phyloP scores from a whole-genome alignment of 2,888 invertebrate species.

The Glyphotaelius pellucidus region DNA sequence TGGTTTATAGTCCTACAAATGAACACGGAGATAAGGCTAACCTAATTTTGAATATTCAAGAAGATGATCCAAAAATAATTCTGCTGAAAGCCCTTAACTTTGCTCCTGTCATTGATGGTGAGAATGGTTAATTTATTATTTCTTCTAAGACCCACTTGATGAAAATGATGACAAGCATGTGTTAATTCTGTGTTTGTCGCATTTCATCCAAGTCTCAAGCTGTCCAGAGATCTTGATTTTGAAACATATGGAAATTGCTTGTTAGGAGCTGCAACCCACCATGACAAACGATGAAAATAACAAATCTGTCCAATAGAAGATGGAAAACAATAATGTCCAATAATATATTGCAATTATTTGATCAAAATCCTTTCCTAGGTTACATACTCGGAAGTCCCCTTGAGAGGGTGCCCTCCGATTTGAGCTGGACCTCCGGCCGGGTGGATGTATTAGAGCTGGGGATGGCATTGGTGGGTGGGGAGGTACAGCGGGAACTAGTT shows the following conservation, averaged over 20 bases:
- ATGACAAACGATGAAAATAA: neutral
- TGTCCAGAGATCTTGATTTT: neutral
- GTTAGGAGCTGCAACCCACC: neutral
- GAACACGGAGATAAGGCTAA: conserved; percentile 1
- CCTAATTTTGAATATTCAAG: conserved; percentile 12
- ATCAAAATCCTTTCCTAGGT: neutral
- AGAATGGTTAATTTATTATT: no score
- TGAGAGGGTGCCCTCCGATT: conserved; percentile 5
- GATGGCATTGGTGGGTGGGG: neutral
- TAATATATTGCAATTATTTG: neutral
- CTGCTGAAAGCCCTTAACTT: neutral
- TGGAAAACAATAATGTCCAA: neutral
- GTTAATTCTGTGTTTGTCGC: neutral
- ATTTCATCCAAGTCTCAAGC: neutral
- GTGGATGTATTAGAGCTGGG: conserved; percentile 35
- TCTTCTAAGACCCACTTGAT: neutral
- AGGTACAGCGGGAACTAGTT: conserved; percentile 9
- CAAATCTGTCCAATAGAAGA: no score
- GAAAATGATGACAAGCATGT: neutral
- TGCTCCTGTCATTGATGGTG: conserved; percentile 24
- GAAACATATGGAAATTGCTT: neutral
- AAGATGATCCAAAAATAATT: neutral
- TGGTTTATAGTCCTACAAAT: conserved; percentile 3
- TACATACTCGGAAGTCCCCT: conserved; percentile 20
- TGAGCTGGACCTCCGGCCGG: conserved; percentile 3